Percentiles rank a stretch among this genome's conserved stretches.
These are phyloP conservation scores for Morone chrysops DNA, from an alignment of 2,113 vertebrate genomes.

Conservation along the genomic window DNA sequence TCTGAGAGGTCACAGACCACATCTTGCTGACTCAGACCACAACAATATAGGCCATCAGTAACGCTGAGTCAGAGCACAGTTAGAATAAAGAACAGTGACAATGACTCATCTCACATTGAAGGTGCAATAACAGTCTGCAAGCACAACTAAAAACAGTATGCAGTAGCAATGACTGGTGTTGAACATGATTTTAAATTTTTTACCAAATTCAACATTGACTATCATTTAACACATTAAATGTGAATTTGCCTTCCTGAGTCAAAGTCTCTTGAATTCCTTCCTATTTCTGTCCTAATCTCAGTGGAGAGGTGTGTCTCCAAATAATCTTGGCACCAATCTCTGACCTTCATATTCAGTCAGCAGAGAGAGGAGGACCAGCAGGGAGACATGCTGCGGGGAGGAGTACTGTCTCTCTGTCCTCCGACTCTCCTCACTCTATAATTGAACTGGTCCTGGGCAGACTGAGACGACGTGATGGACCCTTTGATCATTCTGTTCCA, in stretches of 20 bases:
- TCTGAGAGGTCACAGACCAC: slow-evolving; percentile 6
- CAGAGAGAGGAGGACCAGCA: slow-evolving; percentile 11
- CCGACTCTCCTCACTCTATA: slow-evolving; percentile 26
- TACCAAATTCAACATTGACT: not conserved
- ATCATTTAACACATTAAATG: not conserved
- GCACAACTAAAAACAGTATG: not conserved
- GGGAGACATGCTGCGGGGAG: slow-evolving; percentile 27
- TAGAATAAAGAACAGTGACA: slow-evolving; percentile 26
- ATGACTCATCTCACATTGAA: slow-evolving; percentile 28
- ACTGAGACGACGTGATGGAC: not conserved
- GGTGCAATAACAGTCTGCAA: not conserved
- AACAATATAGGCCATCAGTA: slow-evolving; percentile 18
- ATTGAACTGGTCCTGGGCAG: slow-evolving; percentile 9
- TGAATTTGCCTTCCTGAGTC: not conserved
- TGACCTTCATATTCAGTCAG: slow-evolving; percentile 48
- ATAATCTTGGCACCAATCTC: slow-evolving; percentile 1
- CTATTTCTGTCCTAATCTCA: slow-evolving; percentile 16
- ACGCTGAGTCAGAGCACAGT: slow-evolving; percentile 59
- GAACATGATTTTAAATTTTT: not conserved
- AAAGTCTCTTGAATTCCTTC: not conserved
- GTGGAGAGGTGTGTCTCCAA: slow-evolving; percentile 19
- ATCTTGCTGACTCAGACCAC: slow-evolving; percentile 38
- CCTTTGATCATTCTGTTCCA: slow-evolving; percentile 41
- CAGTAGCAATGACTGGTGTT: not conserved
- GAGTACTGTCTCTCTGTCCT: not conserved